Conservation (phyloP, 2,888 invertebrate genomes). For the Anoplius nigerrimus region DNA sequence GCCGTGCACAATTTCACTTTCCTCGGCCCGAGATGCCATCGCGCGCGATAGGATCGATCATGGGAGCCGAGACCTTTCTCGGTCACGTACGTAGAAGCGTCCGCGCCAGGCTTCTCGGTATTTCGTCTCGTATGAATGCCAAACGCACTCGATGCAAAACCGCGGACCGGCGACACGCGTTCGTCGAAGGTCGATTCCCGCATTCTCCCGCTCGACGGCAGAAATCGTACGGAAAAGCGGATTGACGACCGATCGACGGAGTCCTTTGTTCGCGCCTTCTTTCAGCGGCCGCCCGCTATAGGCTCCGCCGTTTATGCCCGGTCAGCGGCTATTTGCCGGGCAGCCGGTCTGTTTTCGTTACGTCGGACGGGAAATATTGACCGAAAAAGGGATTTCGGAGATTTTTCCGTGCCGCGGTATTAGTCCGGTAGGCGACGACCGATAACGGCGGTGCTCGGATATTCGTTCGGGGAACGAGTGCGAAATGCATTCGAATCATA, state of each 20-base stretch:
- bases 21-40: background rate
- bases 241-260: too few relatives aligned
- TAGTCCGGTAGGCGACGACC: too few relatives aligned
- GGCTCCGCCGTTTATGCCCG: too few relatives aligned
- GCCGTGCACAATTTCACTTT: background rate
- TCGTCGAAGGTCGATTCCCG: slow-evolving; percentile 32
- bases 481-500: slow-evolving; percentile 37
- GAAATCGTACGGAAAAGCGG: too few relatives aligned
- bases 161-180: slow-evolving; percentile 18
- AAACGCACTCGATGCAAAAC: slow-evolving; percentile 45
- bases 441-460: slow-evolving; percentile 21
- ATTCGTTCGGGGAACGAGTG: slow-evolving; percentile 31
- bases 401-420: too few relatives aligned
- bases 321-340: too few relatives aligned
- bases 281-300: too few relatives aligned
- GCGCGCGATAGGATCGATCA: too few relatives aligned
- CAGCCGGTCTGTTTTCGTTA: too few relatives aligned
- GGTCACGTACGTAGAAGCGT: slow-evolving; percentile 19
- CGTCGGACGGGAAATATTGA: too few relatives aligned
- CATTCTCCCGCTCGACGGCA: slow-evolving; percentile 17
- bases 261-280: too few relatives aligned
- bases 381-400: too few relatives aligned
- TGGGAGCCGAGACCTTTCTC: background rate
- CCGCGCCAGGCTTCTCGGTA: slow-evolving; percentile 42
- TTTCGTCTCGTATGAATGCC: slow-evolving; percentile 50